Percentiles rank a stretch among this genome's conserved stretches.
Conservation (phyloP, 2,888 invertebrate genomes). For the Pristionchus exspectatus region DNA sequence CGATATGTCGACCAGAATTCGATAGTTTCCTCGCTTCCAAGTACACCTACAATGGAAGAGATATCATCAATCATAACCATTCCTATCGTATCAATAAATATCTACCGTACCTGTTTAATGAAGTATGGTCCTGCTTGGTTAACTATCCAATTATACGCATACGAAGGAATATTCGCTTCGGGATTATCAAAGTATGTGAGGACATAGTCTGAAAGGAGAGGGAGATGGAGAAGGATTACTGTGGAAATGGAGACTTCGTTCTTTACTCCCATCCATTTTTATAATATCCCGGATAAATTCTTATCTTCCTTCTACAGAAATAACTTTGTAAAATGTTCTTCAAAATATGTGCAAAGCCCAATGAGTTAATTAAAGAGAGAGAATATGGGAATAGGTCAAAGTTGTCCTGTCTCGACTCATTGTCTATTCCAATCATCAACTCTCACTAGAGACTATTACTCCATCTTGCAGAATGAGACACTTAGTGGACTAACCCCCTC, state of each 20-base stretch:
- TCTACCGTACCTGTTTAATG: constrained; percentile 62
- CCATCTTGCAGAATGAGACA: background rate
- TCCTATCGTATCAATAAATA: background rate
- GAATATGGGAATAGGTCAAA: background rate
- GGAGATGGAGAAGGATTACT: background rate
- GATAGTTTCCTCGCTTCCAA: constrained; percentile 37
- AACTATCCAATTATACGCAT: constrained; percentile 82
- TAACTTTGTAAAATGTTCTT: too few relatives aligned
- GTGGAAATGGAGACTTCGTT: background rate
- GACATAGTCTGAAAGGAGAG: constrained; percentile 79
- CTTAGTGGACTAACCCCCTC: background rate
- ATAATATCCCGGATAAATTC: too few relatives aligned
- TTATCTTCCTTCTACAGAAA: too few relatives aligned
- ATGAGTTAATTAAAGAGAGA: too few relatives aligned
- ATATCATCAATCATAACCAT: background rate
- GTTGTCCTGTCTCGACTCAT: background rate
- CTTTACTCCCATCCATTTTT: too few relatives aligned
- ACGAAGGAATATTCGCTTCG: constrained; percentile 81
- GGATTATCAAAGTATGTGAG: constrained; percentile 82
- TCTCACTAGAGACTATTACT: background rate
- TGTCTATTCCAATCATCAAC: background rate
- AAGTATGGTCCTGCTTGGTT: constrained; percentile 79
- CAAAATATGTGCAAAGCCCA: too few relatives aligned
- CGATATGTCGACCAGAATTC: constrained; percentile 10
- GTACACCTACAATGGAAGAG: constrained; percentile 13